These are phyloP conservation scores for Aphodius sticticus DNA, from an alignment of 2,888 invertebrate species.

Conservation along the genomic window DNA sequence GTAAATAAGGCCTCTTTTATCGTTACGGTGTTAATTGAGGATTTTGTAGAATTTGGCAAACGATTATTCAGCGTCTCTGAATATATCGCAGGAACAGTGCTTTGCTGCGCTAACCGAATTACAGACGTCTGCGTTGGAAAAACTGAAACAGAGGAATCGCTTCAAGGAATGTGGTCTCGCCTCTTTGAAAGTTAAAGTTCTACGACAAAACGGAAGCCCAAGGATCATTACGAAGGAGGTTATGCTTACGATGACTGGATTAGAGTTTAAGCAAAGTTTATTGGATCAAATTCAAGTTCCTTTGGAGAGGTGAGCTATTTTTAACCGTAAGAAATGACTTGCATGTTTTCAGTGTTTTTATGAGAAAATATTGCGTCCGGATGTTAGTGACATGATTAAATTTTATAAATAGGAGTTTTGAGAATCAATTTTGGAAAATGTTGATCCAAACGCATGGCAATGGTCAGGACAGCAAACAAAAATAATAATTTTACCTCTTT, in stretches of 20 bases:
- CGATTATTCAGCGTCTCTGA: conserved; percentile 66
- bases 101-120: conserved; percentile 68
- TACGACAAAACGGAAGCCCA: conserved; percentile 64
- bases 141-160: conserved; percentile 73
- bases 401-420: background rate
- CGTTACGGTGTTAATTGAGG: background rate
- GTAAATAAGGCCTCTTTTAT: conserved; percentile 55
- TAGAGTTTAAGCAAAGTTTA: conserved; percentile 65
- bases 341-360: background rate
- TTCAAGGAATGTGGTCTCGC: conserved; percentile 78
- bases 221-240: conserved; percentile 65
- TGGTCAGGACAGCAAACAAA: too few relatives aligned
- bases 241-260: conserved; percentile 63
- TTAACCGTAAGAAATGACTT: background rate
- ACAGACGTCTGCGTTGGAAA: conserved; percentile 74
- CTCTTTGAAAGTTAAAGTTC: conserved; percentile 73
- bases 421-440: too few relatives aligned
- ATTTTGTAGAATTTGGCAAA: conserved; percentile 68
- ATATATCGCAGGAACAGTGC: conserved; percentile 63
- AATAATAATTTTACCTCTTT: too few relatives aligned
- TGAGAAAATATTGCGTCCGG: background rate
- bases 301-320: conserved; percentile 57
- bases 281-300: conserved; percentile 61
- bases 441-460: too few relatives aligned
- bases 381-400: conserved; percentile 9